These are phyloP conservation scores for Vulpes vulpes DNA, from an alignment of 2,113 vertebrate species.

Conservation along the genomic window DNA sequence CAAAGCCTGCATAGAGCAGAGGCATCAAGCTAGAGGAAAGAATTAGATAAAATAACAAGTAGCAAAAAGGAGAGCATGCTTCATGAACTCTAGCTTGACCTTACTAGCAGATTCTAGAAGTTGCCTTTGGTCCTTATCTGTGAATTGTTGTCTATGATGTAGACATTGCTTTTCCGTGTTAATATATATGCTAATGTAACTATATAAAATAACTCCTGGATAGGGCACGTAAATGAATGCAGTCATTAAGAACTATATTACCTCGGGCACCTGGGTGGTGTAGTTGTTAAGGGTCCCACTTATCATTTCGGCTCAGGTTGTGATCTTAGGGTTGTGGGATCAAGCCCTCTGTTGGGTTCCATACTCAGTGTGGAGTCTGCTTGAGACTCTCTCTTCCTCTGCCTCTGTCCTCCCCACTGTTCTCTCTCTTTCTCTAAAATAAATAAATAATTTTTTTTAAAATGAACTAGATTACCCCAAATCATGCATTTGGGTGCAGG, in stretches of 20 bases:
- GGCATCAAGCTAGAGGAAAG: neutral
- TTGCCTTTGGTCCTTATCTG: neutral
- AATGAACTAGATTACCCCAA: neutral
- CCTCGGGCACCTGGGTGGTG: neutral
- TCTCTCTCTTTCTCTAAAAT: neutral
- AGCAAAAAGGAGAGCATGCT: neutral
- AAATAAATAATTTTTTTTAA: neutral
- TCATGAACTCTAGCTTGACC: neutral
- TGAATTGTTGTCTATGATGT: neutral
- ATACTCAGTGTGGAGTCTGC: neutral
- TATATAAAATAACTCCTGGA: neutral
- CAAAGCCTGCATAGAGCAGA: neutral
- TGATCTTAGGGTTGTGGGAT: neutral
- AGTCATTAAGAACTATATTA: neutral
- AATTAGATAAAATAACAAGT: neutral
- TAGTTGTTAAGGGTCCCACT: neutral
- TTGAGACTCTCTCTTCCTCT: neutral
- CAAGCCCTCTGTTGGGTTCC: neutral
- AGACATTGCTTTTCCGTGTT: neutral
- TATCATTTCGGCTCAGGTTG: neutral
- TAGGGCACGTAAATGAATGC: fast-evolving
- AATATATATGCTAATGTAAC: neutral
- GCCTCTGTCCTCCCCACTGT: neutral
- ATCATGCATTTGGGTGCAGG: neutral
- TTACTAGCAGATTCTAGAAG: neutral